Percentiles rank a stretch among this genome's conserved stretches.
phyloP scores from a whole-genome alignment of 2,113 vertebrate species.

The Scartelaos histophorus region DNA sequence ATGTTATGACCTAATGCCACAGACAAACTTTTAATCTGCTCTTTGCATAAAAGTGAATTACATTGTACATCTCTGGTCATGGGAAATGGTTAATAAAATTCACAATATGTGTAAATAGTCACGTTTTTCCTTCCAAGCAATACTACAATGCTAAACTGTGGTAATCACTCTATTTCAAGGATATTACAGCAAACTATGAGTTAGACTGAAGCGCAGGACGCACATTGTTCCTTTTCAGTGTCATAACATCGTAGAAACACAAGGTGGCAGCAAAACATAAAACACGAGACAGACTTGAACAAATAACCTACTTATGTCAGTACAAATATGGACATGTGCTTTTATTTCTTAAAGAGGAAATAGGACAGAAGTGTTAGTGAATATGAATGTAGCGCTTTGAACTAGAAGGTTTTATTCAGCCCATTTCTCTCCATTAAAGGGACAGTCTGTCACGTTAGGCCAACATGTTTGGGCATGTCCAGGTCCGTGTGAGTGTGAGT shows the following conservation, averaged over 20 bases:
- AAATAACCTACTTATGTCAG: too few species aligned
- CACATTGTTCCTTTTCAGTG: not conserved
- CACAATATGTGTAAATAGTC: conserved; percentile 25
- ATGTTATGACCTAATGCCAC: conserved; percentile 66
- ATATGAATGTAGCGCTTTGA: not conserved
- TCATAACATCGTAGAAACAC: conserved; percentile 28
- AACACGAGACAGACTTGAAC: not conserved
- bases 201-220: not conserved
- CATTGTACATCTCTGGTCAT: conserved; percentile 69
- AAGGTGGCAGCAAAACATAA: conserved; percentile 58
- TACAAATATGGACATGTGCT: too few species aligned
- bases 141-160: not conserved
- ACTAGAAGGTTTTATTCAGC: not conserved
- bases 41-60: conserved; percentile 63
- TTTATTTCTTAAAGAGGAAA: too few species aligned
- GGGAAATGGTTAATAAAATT: conserved; percentile 69
- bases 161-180: not conserved
- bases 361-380: not conserved
- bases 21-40: conserved; percentile 63
- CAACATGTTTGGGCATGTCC: not conserved
- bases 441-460: not conserved
- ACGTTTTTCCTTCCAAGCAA: not conserved
- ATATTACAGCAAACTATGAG: not conserved
- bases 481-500: too few species aligned
- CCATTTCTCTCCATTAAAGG: not conserved